Percentiles rank a stretch among this genome's conserved stretches.
Conservation (phyloP, 2,797 vertebrate species). For the Enteromius trimaculatus region DNA sequence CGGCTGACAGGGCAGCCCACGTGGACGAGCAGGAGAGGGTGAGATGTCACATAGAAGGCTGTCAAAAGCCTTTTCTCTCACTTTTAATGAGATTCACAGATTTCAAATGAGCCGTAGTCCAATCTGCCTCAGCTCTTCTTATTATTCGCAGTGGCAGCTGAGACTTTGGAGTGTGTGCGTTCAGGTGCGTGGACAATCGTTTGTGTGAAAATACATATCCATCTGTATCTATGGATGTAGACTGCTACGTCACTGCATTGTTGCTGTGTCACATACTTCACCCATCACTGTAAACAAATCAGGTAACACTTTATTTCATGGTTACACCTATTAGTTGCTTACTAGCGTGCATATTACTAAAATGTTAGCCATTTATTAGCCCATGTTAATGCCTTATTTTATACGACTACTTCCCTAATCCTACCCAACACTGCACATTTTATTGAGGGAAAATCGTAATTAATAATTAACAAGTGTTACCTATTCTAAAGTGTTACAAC, state of each 20-base stretch:
- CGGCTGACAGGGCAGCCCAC: slow-evolving; percentile 69
- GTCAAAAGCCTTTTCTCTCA: slow-evolving; percentile 72
- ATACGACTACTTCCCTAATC: no score
- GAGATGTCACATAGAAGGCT: slow-evolving; percentile 73
- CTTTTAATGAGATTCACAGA: slow-evolving; percentile 74
- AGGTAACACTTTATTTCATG: background rate
- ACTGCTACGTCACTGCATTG: background rate
- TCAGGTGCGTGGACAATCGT: background rate
- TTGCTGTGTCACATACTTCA: background rate
- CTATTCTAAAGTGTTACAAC: no score
- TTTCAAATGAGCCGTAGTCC: slow-evolving; percentile 64
- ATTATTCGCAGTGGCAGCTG: slow-evolving; percentile 21
- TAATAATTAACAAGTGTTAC: no score
- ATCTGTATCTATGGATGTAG: slow-evolving; percentile 18
- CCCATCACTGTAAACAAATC: background rate
- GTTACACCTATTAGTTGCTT: no score
- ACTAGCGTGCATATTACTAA: no score
- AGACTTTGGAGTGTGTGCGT: slow-evolving; percentile 26
- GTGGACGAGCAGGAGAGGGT: slow-evolving; percentile 69
- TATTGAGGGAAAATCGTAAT: no score
- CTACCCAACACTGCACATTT: no score
- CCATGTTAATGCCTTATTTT: no score
- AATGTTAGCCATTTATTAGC: no score
- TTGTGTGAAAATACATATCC: slow-evolving; percentile 4
- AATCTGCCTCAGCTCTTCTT: slow-evolving; percentile 16